Conservation (phyloP, 2,113 vertebrate species). For the Eleginops maclovinus region DNA sequence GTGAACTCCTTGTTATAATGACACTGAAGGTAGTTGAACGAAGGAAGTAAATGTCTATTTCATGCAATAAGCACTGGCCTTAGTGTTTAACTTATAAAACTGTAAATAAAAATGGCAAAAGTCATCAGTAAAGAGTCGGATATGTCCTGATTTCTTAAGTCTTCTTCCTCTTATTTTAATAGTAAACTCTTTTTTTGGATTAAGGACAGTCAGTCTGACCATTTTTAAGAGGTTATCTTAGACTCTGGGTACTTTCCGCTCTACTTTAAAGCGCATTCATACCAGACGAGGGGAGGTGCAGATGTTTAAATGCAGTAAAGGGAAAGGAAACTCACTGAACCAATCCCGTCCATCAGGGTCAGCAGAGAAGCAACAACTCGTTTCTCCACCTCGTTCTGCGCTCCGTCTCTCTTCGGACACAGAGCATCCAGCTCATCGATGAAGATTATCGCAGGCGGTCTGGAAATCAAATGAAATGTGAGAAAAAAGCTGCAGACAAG, state of each 20-base stretch:
- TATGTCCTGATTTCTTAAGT: neutral
- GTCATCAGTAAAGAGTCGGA: no score
- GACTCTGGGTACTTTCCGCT: no score
- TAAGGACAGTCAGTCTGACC: no score
- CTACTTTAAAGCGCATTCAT: no score
- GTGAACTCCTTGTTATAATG: neutral
- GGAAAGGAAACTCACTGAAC: constrained; percentile 84
- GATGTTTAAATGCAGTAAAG: no score
- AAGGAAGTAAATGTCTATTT: neutral
- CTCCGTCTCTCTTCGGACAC: constrained; percentile 93
- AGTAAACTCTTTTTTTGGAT: no score
- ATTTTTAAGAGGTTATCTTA: no score
- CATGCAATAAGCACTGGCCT: no score
- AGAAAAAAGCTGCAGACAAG: neutral
- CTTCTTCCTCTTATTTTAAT: neutral
- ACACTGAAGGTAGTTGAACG: neutral
- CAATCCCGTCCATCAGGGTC: constrained; percentile 97
- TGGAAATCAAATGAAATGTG: constrained; percentile 56
- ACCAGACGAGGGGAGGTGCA: no score
- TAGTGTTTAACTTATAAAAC: neutral
- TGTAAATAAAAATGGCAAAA: no score
- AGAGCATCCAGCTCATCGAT: constrained; percentile 97
- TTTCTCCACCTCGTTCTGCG: constrained; percentile 97
- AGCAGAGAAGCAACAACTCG: constrained; percentile 94
- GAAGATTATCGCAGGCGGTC: constrained; percentile 93